A percentile compares a stretch with the other conserved stretches of the same genome.
Conservation (phyloP, 2,797 vertebrate genomes). For the Dromococcyx pavoninus region DNA sequence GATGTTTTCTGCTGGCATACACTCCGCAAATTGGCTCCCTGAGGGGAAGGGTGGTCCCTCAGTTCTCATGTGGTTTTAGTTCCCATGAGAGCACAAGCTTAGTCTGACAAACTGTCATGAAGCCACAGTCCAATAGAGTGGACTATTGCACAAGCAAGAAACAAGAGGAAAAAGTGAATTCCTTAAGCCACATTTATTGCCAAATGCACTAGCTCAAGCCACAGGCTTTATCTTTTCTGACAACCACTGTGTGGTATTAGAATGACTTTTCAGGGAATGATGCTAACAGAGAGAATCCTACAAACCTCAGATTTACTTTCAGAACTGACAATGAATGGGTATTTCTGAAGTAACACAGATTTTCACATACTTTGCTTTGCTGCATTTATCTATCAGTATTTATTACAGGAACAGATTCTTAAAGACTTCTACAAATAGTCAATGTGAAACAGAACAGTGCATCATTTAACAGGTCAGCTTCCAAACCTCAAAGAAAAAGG, state of each 20-base stretch:
- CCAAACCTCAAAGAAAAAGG: not conserved
- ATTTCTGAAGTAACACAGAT: not conserved
- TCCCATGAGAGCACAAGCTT: not conserved
- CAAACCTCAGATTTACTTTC: not conserved
- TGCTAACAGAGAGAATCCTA: not conserved
- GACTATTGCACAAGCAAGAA: not conserved
- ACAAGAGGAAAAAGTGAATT: conserved; percentile 17
- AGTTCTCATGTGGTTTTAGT: not conserved
- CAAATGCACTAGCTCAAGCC: conserved; percentile 23
- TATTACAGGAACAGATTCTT: not conserved
- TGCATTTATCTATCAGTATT: not conserved
- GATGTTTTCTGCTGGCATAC: not conserved
- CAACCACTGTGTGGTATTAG: not conserved
- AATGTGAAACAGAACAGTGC: not conserved
- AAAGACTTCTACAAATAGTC: not conserved
- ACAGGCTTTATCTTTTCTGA: not conserved
- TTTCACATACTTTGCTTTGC: not conserved
- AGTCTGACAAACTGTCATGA: not conserved
- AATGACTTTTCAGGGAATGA: not conserved
- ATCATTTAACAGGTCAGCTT: not conserved
- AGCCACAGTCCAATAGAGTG: not conserved
- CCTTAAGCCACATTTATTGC: conserved; percentile 8
- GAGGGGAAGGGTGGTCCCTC: not conserved
- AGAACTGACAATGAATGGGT: not conserved
- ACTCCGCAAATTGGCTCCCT: not conserved